Percentiles rank a stretch among this genome's conserved stretches.
phyloP scores from a whole-genome alignment of 2,113 vertebrate genomes.

The Psammodynastes pulverulentus region DNA sequence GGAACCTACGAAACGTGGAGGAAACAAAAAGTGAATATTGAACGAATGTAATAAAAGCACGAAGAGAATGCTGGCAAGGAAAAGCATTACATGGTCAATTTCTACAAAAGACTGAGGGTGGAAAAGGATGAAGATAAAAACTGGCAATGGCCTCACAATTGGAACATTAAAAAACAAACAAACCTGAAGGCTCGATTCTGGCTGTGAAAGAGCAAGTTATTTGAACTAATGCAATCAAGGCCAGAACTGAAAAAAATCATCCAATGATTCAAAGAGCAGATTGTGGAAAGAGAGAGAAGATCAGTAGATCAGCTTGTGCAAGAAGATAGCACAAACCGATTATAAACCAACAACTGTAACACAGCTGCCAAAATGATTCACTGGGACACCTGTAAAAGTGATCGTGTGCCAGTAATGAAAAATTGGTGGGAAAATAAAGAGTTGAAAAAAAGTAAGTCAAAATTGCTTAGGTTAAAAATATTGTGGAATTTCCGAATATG shows the following conservation, averaged over 20 bases:
- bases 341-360: not conserved
- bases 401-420: not conserved
- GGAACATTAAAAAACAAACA: not conserved
- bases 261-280: not conserved
- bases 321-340: not conserved
- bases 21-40: not conserved
- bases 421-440: not conserved
- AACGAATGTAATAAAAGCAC: not conserved
- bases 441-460: not conserved
- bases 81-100: not conserved
- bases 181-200: not conserved
- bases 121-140: not conserved
- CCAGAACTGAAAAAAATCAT: not conserved
- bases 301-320: not conserved
- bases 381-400: not conserved
- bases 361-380: not conserved
- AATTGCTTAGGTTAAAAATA: not conserved
- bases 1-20: not conserved
- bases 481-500: not conserved
- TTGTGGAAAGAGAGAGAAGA: not conserved
- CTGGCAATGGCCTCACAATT: not conserved
- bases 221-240: not conserved
- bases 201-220: not conserved
- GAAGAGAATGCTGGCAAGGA: not conserved
- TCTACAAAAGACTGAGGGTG: not conserved